phyloP scores from a whole-genome alignment of 1,140 invertebrate species.

The Ganaspis sp. region DNA sequence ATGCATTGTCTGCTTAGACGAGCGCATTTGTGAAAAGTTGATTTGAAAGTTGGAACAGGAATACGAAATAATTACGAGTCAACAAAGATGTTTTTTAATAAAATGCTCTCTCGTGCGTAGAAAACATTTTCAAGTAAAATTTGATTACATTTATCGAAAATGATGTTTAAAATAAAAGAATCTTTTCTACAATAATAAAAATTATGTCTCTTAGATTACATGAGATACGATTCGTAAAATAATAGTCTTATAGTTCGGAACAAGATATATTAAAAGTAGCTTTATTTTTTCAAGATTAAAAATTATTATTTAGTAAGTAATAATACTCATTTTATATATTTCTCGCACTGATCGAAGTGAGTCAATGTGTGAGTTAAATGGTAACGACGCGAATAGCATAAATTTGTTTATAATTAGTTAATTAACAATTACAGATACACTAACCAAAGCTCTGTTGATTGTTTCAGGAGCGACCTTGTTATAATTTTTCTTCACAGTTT shows the following conservation, averaged over 20 bases:
- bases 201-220: too few relatives aligned
- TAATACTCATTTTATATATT: not conserved
- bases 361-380: not conserved
- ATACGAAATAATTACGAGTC: not conserved
- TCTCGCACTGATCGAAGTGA: not conserved
- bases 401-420: constrained; percentile 9
- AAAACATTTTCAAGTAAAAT: too few relatives aligned
- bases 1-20: not conserved
- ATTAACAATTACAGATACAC: constrained; percentile 59
- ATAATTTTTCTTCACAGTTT: constrained; percentile 36
- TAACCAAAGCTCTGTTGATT: constrained; percentile 75
- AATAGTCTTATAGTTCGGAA: too few relatives aligned
- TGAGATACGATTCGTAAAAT: not conserved
- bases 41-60: not conserved
- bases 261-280: not conserved
- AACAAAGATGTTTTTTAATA: too few relatives aligned
- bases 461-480: constrained; percentile 63
- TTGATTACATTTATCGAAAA: too few relatives aligned
- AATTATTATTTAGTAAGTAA: not conserved
- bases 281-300: not conserved
- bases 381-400: not conserved
- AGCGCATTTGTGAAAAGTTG: not conserved
- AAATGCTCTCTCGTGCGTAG: too few relatives aligned
- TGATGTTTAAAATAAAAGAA: too few relatives aligned
- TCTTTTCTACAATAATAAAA: too few relatives aligned